phyloP scores from a whole-genome alignment of 2,797 vertebrate genomes.

The Aldrovandia affinis region DNA sequence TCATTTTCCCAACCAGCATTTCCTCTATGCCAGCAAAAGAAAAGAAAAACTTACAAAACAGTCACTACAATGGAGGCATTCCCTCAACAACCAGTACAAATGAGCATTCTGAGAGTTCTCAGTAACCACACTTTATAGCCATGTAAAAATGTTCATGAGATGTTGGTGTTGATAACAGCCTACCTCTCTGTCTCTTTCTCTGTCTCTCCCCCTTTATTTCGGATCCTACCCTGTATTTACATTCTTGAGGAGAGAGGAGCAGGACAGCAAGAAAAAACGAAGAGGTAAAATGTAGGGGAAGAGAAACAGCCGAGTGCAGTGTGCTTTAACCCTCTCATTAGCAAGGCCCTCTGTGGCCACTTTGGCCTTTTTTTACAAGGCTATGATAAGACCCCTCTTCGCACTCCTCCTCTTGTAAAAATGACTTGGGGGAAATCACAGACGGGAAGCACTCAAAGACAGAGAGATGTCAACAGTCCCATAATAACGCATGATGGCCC shows the following conservation, averaged over 20 bases:
- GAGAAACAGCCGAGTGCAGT: slow-evolving; percentile 44
- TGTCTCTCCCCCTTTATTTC: slow-evolving; percentile 66
- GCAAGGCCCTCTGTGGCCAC: slow-evolving; percentile 41
- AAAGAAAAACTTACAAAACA: neutral
- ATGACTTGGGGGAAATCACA: slow-evolving; percentile 71
- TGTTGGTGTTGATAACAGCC: slow-evolving; percentile 42
- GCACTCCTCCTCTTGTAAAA: slow-evolving; percentile 67
- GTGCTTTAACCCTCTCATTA: slow-evolving; percentile 64
- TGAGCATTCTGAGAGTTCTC: neutral
- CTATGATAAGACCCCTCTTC: slow-evolving; percentile 69
- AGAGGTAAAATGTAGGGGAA: neutral
- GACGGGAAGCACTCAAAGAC: slow-evolving; percentile 77
- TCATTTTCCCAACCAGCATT: neutral
- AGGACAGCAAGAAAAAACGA: slow-evolving; percentile 38
- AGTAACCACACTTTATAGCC: neutral
- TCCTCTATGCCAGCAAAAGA: neutral
- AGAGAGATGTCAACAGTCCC: slow-evolving; percentile 78
- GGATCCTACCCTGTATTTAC: slow-evolving; percentile 63
- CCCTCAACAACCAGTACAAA: neutral
- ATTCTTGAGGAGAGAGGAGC: slow-evolving; percentile 41
- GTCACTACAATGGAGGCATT: neutral
- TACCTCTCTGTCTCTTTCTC: slow-evolving; percentile 53
- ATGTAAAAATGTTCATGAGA: slow-evolving; percentile 23
- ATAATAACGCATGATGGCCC: slow-evolving; percentile 76
- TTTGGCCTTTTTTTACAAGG: slow-evolving; percentile 61